Base-by-base conservation (phyloP, 1,140 invertebrate genomes). In the Coenobita brevimanus region DNA sequence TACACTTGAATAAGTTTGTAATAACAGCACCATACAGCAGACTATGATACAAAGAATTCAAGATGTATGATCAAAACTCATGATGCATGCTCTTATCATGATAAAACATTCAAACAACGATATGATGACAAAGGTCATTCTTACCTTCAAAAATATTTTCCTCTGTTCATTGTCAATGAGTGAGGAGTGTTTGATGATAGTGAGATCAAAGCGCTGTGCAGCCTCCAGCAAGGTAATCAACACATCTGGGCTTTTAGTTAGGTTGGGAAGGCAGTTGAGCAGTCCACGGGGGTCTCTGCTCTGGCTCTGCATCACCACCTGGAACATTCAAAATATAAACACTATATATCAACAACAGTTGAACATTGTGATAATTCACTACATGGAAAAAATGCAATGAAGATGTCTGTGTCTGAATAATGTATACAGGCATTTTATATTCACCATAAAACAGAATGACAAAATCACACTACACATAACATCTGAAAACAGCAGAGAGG, bases 261-360 rank as follows among this genome's bases (percentile, higher is more conserved):
- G 94, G 91, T 96, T 95, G 88, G 96, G 95, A 1, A 97, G 93
- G 0, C 94, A 95, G 91, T 97, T 97, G 0, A 97, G 92, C 69
- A 97, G 95, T 30, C 96, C 96, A 90, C 96, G 95, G 0, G 96
- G 96, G 91, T 97, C 96, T 54, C 96, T 94, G 90, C 96, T 96
- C 87, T 97, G 96, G 2, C 96, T 96, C 92, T 96, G 96, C 93
- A 97, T 96, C 3, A 96, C 95, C 0, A 97, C 95, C 94, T 95
- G 91, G 3, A 92, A 92, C 71, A 90, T 17, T 38, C 50, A 75
- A 41, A 69, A 50, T 24, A 78, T 0, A 36, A 43, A 27, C 38
- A 33, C 41, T 89, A 36, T 71, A n/a, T 30, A 71, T 17, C 10
- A 71, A 71, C 30, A n/a, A 15, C 27, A n/a, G 13, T n/a, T 30